Base-by-base conservation (phyloP, 2,113 vertebrate species). In the Dromaius novaehollandiae region DNA sequence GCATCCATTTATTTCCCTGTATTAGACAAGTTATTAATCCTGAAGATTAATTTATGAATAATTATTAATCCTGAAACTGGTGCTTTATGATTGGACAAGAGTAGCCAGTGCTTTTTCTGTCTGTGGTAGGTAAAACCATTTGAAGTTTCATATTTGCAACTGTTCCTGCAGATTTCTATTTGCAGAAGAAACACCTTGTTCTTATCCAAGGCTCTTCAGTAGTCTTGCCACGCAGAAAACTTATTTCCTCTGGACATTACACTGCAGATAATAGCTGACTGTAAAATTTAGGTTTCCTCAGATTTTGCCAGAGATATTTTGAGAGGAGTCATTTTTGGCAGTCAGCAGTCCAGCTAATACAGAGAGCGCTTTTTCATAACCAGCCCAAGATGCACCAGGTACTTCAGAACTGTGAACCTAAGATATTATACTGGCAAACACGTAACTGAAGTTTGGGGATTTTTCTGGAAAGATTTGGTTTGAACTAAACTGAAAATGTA, bases 381-480 rank as follows among this genome's bases (percentile, higher is more conserved):
- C 14, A 84, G 36, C 11, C 28, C 68, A 87, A 81, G 19, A 19
- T 22, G 3, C 24, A 38, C 1, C 32, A 1, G 7, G 7, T 70
- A 74, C 32, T 81, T 81, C 21, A 46, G 28, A 66, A 65, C 2
- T 17, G 6, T n/a, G 10, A 76, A 9, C 36, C 46, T 0, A 3
- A 5, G 6, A 2, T 60, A 36, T 8, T 48, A 17, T 5, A 82
- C 10, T 16, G 10, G 7, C 18, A 56, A 8, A 61, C 17, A 66
- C 3, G 17, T 46, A 76, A 48, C 0, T 73, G n/a, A 68, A 18
- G 6, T n/a, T 58, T 2, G 1, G 6, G 9, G 3, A 58, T 77
- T 80, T 88, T 86, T 82, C 18, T 40, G 63, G 17, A 7, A 40
- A 16, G 7, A 3, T 21, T 34, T 79, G 4, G 53, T 88, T 73